These are phyloP conservation scores for Drosophila anomalata DNA, from an alignment of 2,888 invertebrate genomes.

Conservation along the genomic window DNA sequence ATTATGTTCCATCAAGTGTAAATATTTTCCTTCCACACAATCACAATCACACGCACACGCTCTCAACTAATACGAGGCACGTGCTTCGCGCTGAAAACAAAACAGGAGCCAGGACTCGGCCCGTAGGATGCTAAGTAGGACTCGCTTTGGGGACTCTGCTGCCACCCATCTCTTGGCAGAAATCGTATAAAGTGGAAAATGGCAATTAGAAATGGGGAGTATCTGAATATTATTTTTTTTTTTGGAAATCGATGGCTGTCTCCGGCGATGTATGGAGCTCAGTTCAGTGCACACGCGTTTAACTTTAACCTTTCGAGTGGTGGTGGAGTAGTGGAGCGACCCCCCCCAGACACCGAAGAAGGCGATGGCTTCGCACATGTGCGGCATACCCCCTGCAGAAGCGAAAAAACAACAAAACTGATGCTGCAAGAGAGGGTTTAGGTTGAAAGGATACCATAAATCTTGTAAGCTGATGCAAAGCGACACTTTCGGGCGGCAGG, in stretches of 20 bases:
- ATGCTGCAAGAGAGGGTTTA: conserved; percentile 61
- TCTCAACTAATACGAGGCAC: conserved; percentile 55
- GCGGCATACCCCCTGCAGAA: conserved; percentile 41
- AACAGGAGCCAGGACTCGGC: conserved; percentile 41
- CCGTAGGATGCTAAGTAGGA: conserved; percentile 26
- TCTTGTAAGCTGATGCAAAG: conserved; percentile 67
- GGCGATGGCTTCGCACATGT: conserved; percentile 38
- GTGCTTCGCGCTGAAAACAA: conserved; percentile 57
- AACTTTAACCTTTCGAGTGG: conserved; percentile 68
- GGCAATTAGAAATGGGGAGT: conserved; percentile 2
- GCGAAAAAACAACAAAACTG: conserved; percentile 27
- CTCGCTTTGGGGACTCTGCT: conserved; percentile 18
- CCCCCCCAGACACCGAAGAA: conserved; percentile 34
- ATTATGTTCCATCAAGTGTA: conserved; percentile 80
- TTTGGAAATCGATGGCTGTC: conserved; percentile 13
- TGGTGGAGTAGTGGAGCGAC: conserved; percentile 26
- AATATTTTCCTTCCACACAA: conserved; percentile 69
- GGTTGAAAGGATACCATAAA: conserved; percentile 82
- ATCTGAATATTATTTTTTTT: not conserved
- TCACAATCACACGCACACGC: conserved; percentile 41
- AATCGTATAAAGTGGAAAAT: not conserved
- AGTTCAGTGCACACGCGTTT: conserved; percentile 67
- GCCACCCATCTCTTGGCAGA: conserved; percentile 50
- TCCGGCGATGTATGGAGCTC: conserved; percentile 67
- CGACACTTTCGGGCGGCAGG: conserved; percentile 43